Base-by-base conservation (phyloP, 2,113 vertebrate genomes). In the Platycercus adscitus region DNA sequence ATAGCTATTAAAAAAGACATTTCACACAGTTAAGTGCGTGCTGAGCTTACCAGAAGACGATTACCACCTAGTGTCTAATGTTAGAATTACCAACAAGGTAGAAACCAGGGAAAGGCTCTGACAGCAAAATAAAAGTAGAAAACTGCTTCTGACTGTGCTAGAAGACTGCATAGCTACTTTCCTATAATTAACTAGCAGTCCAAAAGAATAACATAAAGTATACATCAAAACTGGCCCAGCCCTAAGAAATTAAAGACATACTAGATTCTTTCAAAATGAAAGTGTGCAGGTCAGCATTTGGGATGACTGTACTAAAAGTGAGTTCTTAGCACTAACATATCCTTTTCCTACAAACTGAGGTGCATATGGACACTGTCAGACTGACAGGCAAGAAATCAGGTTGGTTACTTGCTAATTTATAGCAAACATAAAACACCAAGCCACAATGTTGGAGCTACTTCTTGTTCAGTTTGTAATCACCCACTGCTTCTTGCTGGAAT, bases 41-140 rank as follows among this genome's bases (percentile, higher is more conserved):
- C 37, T 64, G 35, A 82, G 19, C 31, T 91, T 85, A 65, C 71
- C 85, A 94, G 94, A 88, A 91, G 66, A 53, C 16, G 66, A 85
- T 89, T 94, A 92, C 94, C 95, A 90, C 66, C 94, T 96, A 84
- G 85, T 85, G 95, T 46, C 80, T 77, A 69, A 26, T 20, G 24
- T 35, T 23, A n/a, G 50, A 53, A 93, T 50, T 64, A 63, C 52
- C 65, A 41, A 1, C 1, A 11, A 25, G 26, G 49, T 53, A 44
- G 25, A 21, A 78, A 25, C 2, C 6, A 68, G 28, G 29, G 23
- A 68, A 73, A 76, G 46, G 39, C 29, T 58, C 3, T 4, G 41
- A 17, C 3, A n/a, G 65, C 46, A 64, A 61, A 65, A 33, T 24
- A 72, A 29, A 55, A n/a, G 16, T 7, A 58, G 35, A 16, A 64